Conservation (phyloP, 1,140 invertebrate species). For the Neotoxoptera formosana region DNA sequence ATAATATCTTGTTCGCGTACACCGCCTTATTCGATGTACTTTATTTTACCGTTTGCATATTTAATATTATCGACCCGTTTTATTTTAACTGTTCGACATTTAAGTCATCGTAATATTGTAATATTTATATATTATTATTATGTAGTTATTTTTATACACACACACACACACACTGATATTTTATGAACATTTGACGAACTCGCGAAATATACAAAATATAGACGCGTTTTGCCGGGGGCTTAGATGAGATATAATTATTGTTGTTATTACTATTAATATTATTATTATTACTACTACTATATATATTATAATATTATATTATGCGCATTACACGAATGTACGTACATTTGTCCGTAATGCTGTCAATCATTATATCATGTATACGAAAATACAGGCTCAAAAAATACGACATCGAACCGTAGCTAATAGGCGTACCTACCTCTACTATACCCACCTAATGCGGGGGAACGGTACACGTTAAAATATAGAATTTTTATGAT, state of each 20-base stretch:
- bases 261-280: no score
- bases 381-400: slow-evolving; percentile 15
- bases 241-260: neutral
- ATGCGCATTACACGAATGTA: neutral
- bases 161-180: neutral
- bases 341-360: neutral
- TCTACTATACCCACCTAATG: no score
- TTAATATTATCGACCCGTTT: neutral
- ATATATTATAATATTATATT: neutral
- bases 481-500: neutral
- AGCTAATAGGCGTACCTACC: neutral
- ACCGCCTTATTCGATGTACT: slow-evolving; percentile 5
- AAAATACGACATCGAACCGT: neutral
- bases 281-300: neutral
- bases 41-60: neutral
- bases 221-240: neutral
- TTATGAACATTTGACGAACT: slow-evolving; percentile 5
- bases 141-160: slow-evolving; percentile 10
- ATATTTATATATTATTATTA: slow-evolving; percentile 8
- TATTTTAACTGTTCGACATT: neutral
- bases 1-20: neutral
- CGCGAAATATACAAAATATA: neutral
- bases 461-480: neutral
- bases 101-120: neutral
- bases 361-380: slow-evolving; percentile 1